Evolutionary conservation across 2,888 invertebrate species (phyloP), one percentile per base, ranked within the genome.

Genomic region (Sphecodes monilicornis): DNA sequence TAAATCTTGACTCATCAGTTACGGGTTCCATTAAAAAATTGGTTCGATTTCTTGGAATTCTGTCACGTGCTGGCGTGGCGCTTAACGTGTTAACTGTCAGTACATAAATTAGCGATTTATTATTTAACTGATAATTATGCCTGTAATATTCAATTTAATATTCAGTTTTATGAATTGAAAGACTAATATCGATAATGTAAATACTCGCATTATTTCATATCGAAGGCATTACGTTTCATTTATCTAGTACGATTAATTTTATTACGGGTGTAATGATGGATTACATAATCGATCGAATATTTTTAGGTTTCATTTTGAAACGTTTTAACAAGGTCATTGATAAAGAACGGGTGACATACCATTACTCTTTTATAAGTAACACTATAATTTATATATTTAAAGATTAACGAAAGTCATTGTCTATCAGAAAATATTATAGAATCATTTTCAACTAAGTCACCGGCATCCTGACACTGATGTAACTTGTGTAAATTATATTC

Each of bases 221-320:
- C 54, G 11, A 54, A 8, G 54, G n/a, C n/a, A 54, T 54, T n/a
- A 54, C 54, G 10, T n/a, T 54, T 54, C 54, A 3, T 54, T 54
- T 54, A 54, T 54, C 54, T 54, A 54, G n/a, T 54, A 22, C 54
- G n/a, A 54, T 54, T 54, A 54, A 54, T 54, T 54, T 54, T n/a
- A 54, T 54, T 54, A n/a, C 11, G 54, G 11, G n/a, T 54, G 54
- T 54, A 54, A 54, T 54, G 54, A n/a, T 54, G 54, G 54, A 54
- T 54, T 54, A 54, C 10, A 54, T n/a, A 54, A 54, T 54, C 54
- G 10, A 54, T 54, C n/a, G 54, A 1, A 54, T 54, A 54, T 54
- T 54, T 54, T 54, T n/a, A 54, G 4, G n/a, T 54, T 54, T n/a
- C 11, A 11, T n/a, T 54, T n/a, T 54, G n/a, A 10, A 11, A 54